Evolutionary conservation across 64 coral and sea anemone genomes (phyloP).

Genomic region (Pachyseris speciosa): DNA sequence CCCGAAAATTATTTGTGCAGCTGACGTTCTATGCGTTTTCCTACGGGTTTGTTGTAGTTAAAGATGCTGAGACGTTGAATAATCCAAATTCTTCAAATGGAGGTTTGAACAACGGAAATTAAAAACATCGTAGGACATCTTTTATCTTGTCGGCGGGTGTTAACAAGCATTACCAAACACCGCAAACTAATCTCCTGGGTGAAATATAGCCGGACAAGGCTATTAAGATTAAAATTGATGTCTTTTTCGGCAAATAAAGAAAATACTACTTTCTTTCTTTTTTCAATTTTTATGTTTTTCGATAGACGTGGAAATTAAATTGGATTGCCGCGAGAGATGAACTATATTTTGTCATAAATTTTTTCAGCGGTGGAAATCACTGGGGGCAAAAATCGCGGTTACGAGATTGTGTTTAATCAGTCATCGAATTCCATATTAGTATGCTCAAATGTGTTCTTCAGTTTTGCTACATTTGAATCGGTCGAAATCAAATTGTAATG

Average conservation of each 20-base stretch:
- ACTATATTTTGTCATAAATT: too few relatives aligned
- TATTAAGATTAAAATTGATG: not conserved
- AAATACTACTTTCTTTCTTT: not conserved
- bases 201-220: not conserved
- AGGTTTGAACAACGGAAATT: slow-evolving; percentile 2
- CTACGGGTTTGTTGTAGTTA: not conserved
- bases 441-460: too few relatives aligned
- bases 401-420: too few relatives aligned
- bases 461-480: too few relatives aligned
- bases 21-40: not conserved
- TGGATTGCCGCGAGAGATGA: not conserved
- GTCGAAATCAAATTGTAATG: too few relatives aligned
- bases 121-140: not conserved
- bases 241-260: not conserved
- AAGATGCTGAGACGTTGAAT: not conserved
- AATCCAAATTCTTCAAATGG: not conserved
- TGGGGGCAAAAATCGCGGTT: too few relatives aligned
- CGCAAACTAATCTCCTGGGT: not conserved
- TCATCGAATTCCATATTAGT: too few relatives aligned
- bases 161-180: not conserved
- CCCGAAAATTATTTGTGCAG: slow-evolving; percentile 15
- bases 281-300: not conserved
- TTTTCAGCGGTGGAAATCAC: too few relatives aligned
- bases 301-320: not conserved
- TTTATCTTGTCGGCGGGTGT: not conserved